These are phyloP conservation scores for Ylistrum balloti DNA, from an alignment of 1,140 invertebrate species.

Conservation along the genomic window DNA sequence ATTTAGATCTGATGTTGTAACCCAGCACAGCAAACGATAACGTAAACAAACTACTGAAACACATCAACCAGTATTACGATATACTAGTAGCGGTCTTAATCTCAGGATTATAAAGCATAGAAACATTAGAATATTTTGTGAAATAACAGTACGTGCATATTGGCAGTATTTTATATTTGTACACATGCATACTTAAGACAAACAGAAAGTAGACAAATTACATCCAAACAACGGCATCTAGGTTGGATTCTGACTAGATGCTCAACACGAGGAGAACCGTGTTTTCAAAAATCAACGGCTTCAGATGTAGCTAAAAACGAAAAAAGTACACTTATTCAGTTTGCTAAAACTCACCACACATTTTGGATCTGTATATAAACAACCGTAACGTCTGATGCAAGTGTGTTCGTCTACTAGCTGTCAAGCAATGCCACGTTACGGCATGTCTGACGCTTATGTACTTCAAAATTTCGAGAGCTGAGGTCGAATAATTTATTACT, in stretches of 20 bases:
- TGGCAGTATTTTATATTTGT: not conserved
- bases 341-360: not conserved
- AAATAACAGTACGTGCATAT: too few relatives aligned
- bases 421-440: slow-evolving; percentile 31
- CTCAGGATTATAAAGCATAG: too few relatives aligned
- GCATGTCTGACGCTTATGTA: not conserved
- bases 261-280: not conserved
- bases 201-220: not conserved
- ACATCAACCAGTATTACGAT: too few relatives aligned
- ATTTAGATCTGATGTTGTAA: too few relatives aligned
- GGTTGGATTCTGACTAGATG: not conserved
- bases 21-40: too few relatives aligned
- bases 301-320: not conserved
- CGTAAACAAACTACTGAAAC: too few relatives aligned
- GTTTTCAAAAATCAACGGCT: not conserved
- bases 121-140: too few relatives aligned
- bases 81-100: too few relatives aligned
- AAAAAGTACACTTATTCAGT: not conserved
- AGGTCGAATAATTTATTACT: not conserved
- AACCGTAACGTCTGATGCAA: not conserved
- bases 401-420: slow-evolving; percentile 20
- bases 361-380: not conserved
- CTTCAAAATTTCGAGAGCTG: not conserved
- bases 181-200: not conserved
- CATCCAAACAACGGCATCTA: not conserved